phyloP scores from a whole-genome alignment of 2,113 vertebrate species.

The Zosterops hypoxanthus region DNA sequence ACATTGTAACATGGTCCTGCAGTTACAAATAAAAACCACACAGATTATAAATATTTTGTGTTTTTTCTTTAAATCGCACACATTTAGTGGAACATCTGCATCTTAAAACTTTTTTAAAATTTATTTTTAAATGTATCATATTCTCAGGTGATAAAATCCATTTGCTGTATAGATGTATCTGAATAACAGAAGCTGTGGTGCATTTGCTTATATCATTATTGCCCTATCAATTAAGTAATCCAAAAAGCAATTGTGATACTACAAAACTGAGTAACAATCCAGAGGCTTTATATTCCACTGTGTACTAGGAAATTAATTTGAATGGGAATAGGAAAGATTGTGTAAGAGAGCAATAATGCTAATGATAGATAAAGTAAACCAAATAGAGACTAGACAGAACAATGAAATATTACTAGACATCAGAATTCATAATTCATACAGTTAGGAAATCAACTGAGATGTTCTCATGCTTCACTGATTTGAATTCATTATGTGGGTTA shows the following conservation, averaged over 20 bases:
- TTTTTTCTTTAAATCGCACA: constrained; percentile 76
- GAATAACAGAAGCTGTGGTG: neutral
- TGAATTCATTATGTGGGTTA: neutral
- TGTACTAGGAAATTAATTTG: neutral
- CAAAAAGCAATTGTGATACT: neutral
- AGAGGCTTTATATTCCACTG: neutral
- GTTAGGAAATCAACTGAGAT: neutral
- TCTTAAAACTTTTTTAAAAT: neutral
- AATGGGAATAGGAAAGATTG: neutral
- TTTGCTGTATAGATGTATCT: neutral
- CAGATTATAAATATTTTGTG: constrained; percentile 76
- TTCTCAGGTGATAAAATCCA: neutral
- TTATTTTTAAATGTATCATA: neutral
- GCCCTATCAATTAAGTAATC: neutral
- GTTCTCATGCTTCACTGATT: neutral
- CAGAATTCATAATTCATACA: neutral
- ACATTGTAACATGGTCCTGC: neutral
- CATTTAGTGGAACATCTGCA: neutral
- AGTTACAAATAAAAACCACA: constrained; percentile 17
- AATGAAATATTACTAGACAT: neutral
- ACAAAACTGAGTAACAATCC: neutral
- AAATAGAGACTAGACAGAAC: neutral
- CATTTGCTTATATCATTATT: neutral
- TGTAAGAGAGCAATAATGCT: neutral
- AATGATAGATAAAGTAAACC: neutral